Percentiles rank a stretch among this genome's conserved stretches.
Evolutionary conservation across 2,797 vertebrate genomes (phyloP).

Genomic region (Schizopygopsis malacanthus): DNA sequence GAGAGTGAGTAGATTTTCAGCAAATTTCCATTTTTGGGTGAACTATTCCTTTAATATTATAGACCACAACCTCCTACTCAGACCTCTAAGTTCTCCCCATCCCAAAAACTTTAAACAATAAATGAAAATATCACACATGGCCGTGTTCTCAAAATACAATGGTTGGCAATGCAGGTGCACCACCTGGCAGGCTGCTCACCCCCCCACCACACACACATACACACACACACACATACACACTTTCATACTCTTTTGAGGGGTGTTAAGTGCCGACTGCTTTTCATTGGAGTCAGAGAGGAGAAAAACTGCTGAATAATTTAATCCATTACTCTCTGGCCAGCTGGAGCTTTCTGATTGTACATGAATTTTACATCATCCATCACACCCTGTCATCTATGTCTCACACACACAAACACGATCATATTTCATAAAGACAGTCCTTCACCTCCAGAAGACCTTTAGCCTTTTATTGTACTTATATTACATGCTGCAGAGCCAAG

Average conservation of each 20-base stretch:
- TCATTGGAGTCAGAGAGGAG: slow-evolving; percentile 45
- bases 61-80: no score
- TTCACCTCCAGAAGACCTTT: slow-evolving; percentile 76
- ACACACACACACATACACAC: background rate
- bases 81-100: background rate
- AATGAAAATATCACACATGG: slow-evolving; percentile 3
- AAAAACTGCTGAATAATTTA: slow-evolving; percentile 79
- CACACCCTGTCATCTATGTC: slow-evolving; percentile 55
- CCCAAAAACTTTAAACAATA: background rate
- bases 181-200: slow-evolving; percentile 67
- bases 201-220: slow-evolving; percentile 3
- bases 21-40: background rate
- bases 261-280: slow-evolving; percentile 53
- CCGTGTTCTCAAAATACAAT: slow-evolving; percentile 39
- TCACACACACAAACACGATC: slow-evolving; percentile 63
- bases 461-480: slow-evolving; percentile 65
- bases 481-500: slow-evolving; percentile 66
- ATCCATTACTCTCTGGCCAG: slow-evolving; percentile 64
- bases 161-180: slow-evolving; percentile 59
- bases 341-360: slow-evolving; percentile 75
- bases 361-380: slow-evolving; percentile 81
- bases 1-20: background rate
- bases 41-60: background rate
- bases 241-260: slow-evolving; percentile 40
- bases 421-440: slow-evolving; percentile 73